Conservation (phyloP, 2,113 vertebrate species). For the Caranx melampygus region DNA sequence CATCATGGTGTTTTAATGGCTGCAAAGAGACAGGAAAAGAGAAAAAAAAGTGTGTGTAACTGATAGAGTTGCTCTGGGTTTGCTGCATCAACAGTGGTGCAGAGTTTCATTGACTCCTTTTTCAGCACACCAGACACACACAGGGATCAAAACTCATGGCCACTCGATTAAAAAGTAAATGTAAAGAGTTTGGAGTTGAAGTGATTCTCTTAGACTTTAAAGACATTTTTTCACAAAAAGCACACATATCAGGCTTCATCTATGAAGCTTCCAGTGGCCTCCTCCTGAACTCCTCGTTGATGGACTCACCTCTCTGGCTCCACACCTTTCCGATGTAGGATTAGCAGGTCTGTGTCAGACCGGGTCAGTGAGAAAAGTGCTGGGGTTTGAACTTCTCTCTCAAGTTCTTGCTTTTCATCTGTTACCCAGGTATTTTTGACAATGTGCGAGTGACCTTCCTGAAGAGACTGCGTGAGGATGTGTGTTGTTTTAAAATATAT, state of each 20-base stretch:
- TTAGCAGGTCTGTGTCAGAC: neutral
- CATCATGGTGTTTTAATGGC: slow-evolving; percentile 15
- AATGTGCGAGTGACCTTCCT: neutral
- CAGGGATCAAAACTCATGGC: slow-evolving; percentile 1
- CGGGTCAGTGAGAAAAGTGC: neutral
- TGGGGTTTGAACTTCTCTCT: neutral
- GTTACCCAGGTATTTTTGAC: neutral
- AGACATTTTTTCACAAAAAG: neutral
- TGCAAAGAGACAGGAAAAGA: slow-evolving; percentile 3
- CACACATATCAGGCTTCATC: neutral
- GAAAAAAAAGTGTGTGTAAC: neutral
- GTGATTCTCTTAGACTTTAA: neutral
- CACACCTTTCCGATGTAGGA: neutral
- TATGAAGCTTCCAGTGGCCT: neutral
- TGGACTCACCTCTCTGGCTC: neutral
- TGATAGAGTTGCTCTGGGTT: slow-evolving; percentile 5
- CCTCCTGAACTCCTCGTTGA: neutral
- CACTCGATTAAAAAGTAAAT: neutral
- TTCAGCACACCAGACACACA: neutral
- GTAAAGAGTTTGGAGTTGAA: neutral
- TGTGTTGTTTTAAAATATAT: too few relatives aligned
- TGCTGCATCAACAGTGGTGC: slow-evolving; percentile 35
- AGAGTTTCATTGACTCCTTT: slow-evolving; percentile 16
- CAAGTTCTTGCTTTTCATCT: neutral
- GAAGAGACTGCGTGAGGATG: neutral